These are phyloP conservation scores for Sarcophaga caerulescens DNA, from an alignment of 2,888 invertebrate species.

Conservation along the genomic window DNA sequence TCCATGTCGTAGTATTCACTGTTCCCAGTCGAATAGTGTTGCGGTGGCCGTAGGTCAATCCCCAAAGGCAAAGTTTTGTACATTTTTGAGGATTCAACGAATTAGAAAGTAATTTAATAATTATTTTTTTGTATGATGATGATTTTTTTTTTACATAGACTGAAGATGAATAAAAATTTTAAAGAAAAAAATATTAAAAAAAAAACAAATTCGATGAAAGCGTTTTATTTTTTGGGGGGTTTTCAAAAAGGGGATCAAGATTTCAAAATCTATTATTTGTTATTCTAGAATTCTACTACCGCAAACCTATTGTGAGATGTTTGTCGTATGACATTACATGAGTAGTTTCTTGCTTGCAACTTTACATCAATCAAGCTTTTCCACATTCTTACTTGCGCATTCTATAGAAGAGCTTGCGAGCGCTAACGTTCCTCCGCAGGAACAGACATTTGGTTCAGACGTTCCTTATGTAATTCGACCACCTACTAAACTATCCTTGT, in stretches of 20 bases:
- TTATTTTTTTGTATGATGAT: slow-evolving; percentile 72
- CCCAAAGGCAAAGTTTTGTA: slow-evolving; percentile 24
- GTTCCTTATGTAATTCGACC: too few species aligned
- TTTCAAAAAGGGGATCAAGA: not conserved
- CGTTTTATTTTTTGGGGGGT: slow-evolving; percentile 23
- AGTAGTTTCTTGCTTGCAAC: too few species aligned
- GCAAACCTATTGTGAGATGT: too few species aligned
- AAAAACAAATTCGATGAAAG: slow-evolving; percentile 5
- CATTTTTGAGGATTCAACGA: slow-evolving; percentile 65
- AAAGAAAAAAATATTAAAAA: slow-evolving; percentile 67
- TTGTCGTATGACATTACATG: too few species aligned
- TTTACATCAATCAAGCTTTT: too few species aligned
- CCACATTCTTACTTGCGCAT: too few species aligned
- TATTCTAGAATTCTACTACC: too few species aligned
- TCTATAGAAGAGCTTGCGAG: too few species aligned
- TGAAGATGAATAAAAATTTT: slow-evolving; percentile 75
- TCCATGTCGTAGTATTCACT: slow-evolving; percentile 47
- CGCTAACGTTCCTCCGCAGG: too few species aligned
- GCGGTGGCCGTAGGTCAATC: not conserved
- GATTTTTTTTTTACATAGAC: slow-evolving; percentile 74
- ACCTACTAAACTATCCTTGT: too few species aligned
- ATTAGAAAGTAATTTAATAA: slow-evolving; percentile 63
- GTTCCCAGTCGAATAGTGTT: not conserved
- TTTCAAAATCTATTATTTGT: too few species aligned
- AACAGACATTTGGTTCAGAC: too few species aligned